These are phyloP conservation scores for Meriones unguiculatus DNA, from an alignment of 2,113 vertebrate genomes.

Conservation along the genomic window DNA sequence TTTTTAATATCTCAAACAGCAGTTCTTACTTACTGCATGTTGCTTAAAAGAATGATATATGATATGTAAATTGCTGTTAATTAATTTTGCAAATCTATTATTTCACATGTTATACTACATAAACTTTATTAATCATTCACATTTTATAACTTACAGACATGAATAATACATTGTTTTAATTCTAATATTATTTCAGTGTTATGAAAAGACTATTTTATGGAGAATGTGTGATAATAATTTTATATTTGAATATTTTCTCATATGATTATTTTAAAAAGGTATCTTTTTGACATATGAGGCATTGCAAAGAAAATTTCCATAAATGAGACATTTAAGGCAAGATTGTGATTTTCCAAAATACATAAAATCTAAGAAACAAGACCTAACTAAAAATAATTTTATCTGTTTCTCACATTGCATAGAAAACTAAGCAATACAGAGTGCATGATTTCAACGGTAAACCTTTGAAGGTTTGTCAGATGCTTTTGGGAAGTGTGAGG, in stretches of 20 bases:
- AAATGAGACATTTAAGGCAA: neutral
- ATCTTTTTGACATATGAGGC: neutral
- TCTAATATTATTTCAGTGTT: conserved; percentile 63
- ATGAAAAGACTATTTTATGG: conserved; percentile 23
- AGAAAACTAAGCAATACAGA: neutral
- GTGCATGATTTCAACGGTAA: neutral
- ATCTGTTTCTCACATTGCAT: neutral
- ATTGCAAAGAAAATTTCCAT: neutral
- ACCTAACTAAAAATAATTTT: neutral
- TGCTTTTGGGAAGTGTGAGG: neutral
- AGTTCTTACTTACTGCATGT: conserved; percentile 46
- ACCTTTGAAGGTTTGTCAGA: neutral
- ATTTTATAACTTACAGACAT: conserved; percentile 54
- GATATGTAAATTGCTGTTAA: conserved; percentile 45
- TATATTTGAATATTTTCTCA: conserved; percentile 33
- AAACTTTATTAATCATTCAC: neutral
- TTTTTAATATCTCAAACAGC: conserved; percentile 39
- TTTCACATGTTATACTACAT: conserved; percentile 36
- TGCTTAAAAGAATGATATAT: conserved; percentile 12
- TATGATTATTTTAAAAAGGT: conserved; percentile 3
- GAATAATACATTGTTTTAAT: conserved; percentile 71
- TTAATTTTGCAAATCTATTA: conserved; percentile 72
- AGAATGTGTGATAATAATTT: neutral
- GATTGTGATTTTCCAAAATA: neutral
- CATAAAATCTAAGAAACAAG: neutral